Evolutionary conservation across 2,113 vertebrate species (phyloP).

Genomic region (Paramormyrops kingsleyae): DNA sequence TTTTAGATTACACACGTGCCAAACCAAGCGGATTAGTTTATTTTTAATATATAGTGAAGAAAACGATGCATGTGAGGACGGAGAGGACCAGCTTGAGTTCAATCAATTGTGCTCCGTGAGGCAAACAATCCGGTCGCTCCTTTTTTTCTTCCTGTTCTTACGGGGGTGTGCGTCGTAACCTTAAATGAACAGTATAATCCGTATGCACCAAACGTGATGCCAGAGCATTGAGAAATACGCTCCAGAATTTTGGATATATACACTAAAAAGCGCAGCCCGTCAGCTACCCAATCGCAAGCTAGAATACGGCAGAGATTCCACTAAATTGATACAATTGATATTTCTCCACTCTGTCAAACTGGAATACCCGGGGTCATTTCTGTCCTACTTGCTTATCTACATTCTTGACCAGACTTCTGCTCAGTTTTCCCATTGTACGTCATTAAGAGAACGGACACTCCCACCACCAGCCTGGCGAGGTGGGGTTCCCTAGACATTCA

Average conservation of each 20-base stretch:
- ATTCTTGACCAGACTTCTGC: conserved; percentile 1
- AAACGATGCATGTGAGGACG: background rate
- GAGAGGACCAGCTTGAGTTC: background rate
- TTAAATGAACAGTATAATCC: background rate
- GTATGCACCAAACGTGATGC: background rate
- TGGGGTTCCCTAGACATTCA: background rate
- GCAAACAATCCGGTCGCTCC: background rate
- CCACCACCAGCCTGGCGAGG: background rate
- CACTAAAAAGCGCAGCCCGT: background rate
- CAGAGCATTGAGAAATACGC: background rate
- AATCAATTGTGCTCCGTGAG: conserved; percentile 4
- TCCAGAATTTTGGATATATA: background rate
- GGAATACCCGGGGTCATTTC: background rate
- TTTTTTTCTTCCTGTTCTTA: background rate
- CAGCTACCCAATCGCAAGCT: conserved; percentile 1
- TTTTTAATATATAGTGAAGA: background rate
- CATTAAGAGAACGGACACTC: background rate
- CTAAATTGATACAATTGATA: conserved; percentile 15
- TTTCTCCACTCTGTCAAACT: conserved; percentile 8
- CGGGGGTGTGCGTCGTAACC: background rate
- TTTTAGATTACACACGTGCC: background rate
- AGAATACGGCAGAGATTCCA: background rate
- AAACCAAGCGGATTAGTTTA: background rate
- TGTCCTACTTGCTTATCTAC: background rate
- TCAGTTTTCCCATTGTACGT: background rate